phyloP scores from a whole-genome alignment of 2,113 vertebrate species.

The Hypanus sabinus region DNA sequence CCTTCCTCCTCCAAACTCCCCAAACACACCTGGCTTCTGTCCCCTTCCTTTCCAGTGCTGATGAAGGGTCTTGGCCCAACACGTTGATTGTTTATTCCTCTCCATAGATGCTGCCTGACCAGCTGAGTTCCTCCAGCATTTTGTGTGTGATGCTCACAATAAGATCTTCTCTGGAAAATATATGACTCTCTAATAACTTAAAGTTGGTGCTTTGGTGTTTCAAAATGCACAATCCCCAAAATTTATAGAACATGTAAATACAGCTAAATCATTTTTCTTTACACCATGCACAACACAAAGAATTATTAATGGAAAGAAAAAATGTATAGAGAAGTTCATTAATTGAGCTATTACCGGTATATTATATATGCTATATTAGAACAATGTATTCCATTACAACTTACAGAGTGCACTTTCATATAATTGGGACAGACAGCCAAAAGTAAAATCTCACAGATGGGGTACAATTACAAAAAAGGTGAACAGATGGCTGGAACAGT shows the following conservation, averaged over 20 bases:
- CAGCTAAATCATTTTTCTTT: neutral
- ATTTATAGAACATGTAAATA: neutral
- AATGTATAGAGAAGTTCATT: neutral
- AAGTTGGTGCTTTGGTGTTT: neutral
- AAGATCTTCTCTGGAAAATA: neutral
- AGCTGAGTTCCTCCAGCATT: too few species aligned
- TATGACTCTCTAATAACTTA: neutral
- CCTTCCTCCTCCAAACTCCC: too few species aligned
- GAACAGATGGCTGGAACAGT: neutral
- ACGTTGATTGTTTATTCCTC: too few species aligned
- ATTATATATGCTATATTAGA: neutral
- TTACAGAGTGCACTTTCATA: neutral
- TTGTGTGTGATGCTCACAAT: neutral
- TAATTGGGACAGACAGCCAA: neutral
- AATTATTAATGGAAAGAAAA: neutral
- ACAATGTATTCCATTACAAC: neutral
- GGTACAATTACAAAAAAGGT: neutral
- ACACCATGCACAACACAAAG: neutral
- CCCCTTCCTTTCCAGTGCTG: too few species aligned
- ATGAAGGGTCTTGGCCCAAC: too few species aligned
- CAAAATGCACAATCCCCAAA: neutral
- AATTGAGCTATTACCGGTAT: neutral
- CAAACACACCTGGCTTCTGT: too few species aligned
- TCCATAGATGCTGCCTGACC: too few species aligned
- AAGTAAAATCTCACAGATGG: constrained; percentile 12